Base-by-base conservation (phyloP, 2,113 vertebrate species). In the Rhinogobius similis region DNA sequence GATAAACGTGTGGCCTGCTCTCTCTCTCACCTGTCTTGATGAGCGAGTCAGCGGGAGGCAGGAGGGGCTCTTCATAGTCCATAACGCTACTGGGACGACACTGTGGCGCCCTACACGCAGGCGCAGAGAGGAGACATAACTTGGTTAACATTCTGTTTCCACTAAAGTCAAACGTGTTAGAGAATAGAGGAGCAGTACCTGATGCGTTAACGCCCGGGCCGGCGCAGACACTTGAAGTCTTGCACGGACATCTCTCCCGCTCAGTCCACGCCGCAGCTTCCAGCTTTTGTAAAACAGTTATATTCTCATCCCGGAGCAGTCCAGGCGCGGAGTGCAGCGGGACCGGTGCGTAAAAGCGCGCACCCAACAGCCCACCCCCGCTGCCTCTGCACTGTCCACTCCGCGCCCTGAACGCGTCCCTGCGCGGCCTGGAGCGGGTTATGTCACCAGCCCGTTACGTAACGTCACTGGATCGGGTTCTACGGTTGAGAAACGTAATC, bases 21-120 rank as follows among this genome's bases (percentile, higher is more conserved):
- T 26, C 10, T 23, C 7, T 64, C 75, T 84, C 82, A 93, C 93
- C 91, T 91, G 78, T 88, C 59, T 74, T 85, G 68, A 79, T 76
- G 70, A 77, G 70, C 64, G 61, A 58, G 77, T 88, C 83, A 81
- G 61, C 77, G 14, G 79, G 70, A 68, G 81, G 72, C 73, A 76
- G 81, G 65, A 86, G 75, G 27, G 65, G 59, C 64, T 90, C 87
- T 62, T 91, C 93, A 92, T 93, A 90, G 85, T 93, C 93, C 93
- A 93, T 93, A 76, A 88, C 89, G 90, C 84, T 85, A 73, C 52
- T 58, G 55, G 79, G 78, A 76, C 29, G 80, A 77, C 76, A 76
- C 74, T 26, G 67, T 66, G 46, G 29, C 75, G 71, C 20, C 85
- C 74, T 72, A 5, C 68, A 77, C 65, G 48, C 67, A 77, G 46